Evolutionary conservation across 1,140 invertebrate genomes (phyloP).

Genomic region (Zaprionus taronus): DNA sequence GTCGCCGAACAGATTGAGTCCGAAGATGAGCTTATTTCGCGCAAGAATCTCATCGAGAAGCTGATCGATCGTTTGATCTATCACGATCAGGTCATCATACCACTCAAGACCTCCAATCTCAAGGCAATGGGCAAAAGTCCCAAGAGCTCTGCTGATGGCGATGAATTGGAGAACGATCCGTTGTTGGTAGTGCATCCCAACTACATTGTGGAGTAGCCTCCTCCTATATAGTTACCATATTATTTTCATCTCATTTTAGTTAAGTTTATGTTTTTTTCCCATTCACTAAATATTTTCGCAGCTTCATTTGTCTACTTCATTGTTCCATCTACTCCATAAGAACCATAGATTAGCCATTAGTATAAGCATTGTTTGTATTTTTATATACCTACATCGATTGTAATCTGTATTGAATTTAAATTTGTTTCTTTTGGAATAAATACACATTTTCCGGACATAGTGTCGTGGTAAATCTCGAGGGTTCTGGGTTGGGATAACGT

Average conservation of each 20-base stretch:
- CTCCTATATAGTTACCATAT: not conserved
- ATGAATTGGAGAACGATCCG: conserved; percentile 91
- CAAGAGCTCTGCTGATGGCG: conserved; percentile 76
- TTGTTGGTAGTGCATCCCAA: conserved; percentile 97
- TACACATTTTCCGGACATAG: conserved; percentile 3
- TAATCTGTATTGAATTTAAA: conserved; percentile 7
- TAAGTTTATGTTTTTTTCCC: conserved; percentile 32
- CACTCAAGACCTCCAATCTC: conserved; percentile 90
- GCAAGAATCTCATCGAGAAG: conserved; percentile 96
- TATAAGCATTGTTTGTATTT: conserved; percentile 15
- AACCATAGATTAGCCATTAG: conserved; percentile 13
- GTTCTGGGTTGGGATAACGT: conserved; percentile 6
- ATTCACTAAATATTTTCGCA: not conserved
- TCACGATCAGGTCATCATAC: conserved; percentile 95
- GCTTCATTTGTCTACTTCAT: conserved; percentile 3
- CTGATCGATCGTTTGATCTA: conserved; percentile 97
- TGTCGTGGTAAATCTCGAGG: not conserved
- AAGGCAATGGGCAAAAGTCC: conserved; percentile 85
- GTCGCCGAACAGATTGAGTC: conserved; percentile 94
- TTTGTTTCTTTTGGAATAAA: conserved; percentile 21
- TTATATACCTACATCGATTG: not conserved
- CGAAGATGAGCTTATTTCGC: conserved; percentile 95
- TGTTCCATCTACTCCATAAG: conserved; percentile 16
- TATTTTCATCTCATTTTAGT: conserved; percentile 2
- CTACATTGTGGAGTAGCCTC: conserved; percentile 90